Conservation (phyloP, 2,113 vertebrate genomes). For the Prionailurus bengalensis region DNA sequence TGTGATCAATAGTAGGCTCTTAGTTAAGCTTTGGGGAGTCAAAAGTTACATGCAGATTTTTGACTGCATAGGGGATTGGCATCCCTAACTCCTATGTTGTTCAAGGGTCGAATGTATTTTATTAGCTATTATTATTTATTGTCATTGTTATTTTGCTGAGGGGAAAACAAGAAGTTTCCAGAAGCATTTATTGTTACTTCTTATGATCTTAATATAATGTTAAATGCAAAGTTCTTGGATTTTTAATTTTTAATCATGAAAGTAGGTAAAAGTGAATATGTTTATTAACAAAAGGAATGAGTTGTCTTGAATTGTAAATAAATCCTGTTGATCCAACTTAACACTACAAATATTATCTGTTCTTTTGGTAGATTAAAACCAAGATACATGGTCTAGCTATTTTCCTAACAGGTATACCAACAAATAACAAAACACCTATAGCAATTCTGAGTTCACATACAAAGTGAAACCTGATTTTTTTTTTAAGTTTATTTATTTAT, state of each 20-base stretch:
- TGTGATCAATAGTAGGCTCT: neutral
- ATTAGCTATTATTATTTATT: slow-evolving; percentile 28
- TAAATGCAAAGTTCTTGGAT: slow-evolving; percentile 54
- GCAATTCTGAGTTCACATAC: slow-evolving; percentile 19
- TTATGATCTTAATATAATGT: neutral
- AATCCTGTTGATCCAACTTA: neutral
- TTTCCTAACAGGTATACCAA: slow-evolving; percentile 25
- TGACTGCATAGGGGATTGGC: neutral
- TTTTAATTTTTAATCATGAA: slow-evolving; percentile 49
- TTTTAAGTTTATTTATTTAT: too few relatives aligned
- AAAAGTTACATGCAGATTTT: neutral
- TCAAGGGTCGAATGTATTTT: neutral
- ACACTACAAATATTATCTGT: neutral
- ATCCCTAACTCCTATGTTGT: neutral
- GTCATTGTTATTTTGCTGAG: neutral
- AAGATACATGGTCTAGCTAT: neutral
- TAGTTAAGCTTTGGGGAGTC: neutral
- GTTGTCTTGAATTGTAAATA: slow-evolving; percentile 32
- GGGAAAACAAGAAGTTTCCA: slow-evolving; percentile 16
- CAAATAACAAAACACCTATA: slow-evolving; percentile 42
- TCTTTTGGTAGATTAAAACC: neutral
- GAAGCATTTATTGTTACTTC: neutral
- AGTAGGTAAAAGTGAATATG: slow-evolving; percentile 14
- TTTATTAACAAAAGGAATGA: slow-evolving; percentile 42
- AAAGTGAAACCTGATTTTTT: slow-evolving; percentile 6